phyloP scores from a whole-genome alignment of 2,888 invertebrate genomes.

The Falcaria lacertinaria region DNA sequence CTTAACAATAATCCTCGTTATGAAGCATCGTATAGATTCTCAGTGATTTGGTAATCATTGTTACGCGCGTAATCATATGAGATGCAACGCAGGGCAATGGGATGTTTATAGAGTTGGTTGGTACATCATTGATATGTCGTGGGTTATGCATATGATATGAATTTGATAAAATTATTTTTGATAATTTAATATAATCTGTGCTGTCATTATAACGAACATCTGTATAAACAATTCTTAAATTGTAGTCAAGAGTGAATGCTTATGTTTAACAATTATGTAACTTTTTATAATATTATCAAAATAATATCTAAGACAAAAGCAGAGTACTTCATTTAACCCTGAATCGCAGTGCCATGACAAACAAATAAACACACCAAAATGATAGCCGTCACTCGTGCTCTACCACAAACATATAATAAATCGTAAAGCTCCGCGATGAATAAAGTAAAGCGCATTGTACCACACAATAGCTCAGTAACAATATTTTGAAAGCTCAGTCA shows the following conservation, averaged over 20 bases:
- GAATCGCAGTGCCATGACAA: too few relatives aligned
- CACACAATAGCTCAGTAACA: slow-evolving; percentile 45
- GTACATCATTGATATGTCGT: neutral
- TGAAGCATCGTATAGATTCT: slow-evolving; percentile 35
- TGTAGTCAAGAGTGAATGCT: too few relatives aligned
- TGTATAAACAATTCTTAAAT: too few relatives aligned
- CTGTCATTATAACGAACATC: too few relatives aligned
- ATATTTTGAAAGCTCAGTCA: slow-evolving; percentile 57
- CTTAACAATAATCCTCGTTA: slow-evolving; percentile 51
- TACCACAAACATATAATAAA: slow-evolving; percentile 7
- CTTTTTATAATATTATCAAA: too few relatives aligned
- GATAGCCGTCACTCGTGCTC: slow-evolving; percentile 12
- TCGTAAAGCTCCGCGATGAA: slow-evolving; percentile 9
- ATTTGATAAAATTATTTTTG: too few relatives aligned
- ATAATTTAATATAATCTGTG: too few relatives aligned
- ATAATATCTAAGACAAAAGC: too few relatives aligned
- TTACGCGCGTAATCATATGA: slow-evolving; percentile 34
- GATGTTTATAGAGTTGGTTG: slow-evolving; percentile 18
- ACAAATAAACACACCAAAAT: slow-evolving; percentile 8
- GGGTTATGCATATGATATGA: too few relatives aligned
- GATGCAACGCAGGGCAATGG: slow-evolving; percentile 22
- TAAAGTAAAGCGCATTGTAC: slow-evolving; percentile 31
- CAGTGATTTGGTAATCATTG: slow-evolving; percentile 48
- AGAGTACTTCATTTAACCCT: too few relatives aligned
- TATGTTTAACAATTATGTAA: too few relatives aligned